Evolutionary conservation across 2,888 invertebrate species (phyloP).

Genomic region (Strigamia transsilvanica): DNA sequence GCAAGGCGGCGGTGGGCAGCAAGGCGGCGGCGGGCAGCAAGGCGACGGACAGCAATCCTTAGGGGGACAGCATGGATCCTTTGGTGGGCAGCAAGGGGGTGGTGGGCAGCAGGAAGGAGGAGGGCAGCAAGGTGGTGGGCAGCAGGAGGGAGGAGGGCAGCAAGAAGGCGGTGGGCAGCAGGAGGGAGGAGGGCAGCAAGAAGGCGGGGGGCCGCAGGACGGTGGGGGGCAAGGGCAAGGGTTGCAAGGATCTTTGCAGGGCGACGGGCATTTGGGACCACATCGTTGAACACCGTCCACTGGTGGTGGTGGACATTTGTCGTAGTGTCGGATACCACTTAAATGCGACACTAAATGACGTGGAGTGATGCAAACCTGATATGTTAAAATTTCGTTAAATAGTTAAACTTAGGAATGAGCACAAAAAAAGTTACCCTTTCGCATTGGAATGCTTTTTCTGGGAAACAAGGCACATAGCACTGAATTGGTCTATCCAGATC

Average conservation of each 20-base stretch:
- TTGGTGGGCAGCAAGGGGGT: not conserved
- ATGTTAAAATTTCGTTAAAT: slow-evolving; percentile 15
- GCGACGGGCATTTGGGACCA: not conserved
- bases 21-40: not conserved
- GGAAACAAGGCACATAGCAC: slow-evolving; percentile 68
- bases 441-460: slow-evolving; percentile 66
- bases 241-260: not conserved
- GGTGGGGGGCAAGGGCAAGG: not conserved
- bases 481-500: slow-evolving; percentile 68
- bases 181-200: not conserved
- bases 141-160: not conserved
- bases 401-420: no score
- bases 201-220: not conserved
- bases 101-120: not conserved
- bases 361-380: slow-evolving; percentile 66
- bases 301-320: slow-evolving; percentile 52
- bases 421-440: slow-evolving; percentile 62
- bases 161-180: not conserved
- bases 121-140: not conserved
- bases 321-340: slow-evolving; percentile 69
- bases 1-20: not conserved
- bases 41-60: slow-evolving; percentile 2
- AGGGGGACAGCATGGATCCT: not conserved
- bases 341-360: slow-evolving; percentile 68
- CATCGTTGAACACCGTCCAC: slow-evolving; percentile 30